A percentile compares a stretch with the other conserved stretches of the same genome.
Evolutionary conservation across 2,113 vertebrate species (phyloP).

Genomic region (Xenopus tropicalis): DNA sequence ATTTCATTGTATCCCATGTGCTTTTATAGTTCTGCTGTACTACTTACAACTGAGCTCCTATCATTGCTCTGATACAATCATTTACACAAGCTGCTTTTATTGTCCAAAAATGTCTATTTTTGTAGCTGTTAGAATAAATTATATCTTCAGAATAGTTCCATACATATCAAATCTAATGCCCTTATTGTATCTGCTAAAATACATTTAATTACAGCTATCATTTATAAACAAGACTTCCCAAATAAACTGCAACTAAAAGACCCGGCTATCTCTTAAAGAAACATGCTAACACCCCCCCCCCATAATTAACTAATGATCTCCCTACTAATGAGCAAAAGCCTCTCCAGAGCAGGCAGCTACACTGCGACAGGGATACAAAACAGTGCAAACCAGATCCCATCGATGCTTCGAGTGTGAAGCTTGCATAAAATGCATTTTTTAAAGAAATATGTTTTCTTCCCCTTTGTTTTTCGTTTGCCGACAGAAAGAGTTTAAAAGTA

Average conservation of each 20-base stretch:
- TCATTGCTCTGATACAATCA: neutral
- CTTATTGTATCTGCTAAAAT: neutral
- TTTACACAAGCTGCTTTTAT: constrained; percentile 7
- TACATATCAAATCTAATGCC: constrained; percentile 24
- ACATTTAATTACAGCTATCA: neutral
- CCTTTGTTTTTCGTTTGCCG: no score
- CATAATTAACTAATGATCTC: neutral
- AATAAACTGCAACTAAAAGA: neutral
- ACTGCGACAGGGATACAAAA: neutral
- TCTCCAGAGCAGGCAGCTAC: neutral
- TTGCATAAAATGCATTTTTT: constrained; percentile 2
- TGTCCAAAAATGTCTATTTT: neutral
- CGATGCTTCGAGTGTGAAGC: neutral
- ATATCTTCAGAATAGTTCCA: constrained; percentile 11
- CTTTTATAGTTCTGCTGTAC: no score
- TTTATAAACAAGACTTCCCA: neutral
- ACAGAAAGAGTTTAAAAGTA: no score
- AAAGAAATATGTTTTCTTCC: no score
- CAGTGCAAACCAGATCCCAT: neutral
- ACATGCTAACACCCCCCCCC: neutral
- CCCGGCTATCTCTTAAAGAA: neutral
- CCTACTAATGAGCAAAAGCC: no score
- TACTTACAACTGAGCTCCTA: no score
- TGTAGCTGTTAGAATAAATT: constrained; percentile 8
- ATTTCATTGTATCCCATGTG: no score